A percentile compares a stretch with the other conserved stretches of the same genome.
Evolutionary conservation across 1,140 invertebrate genomes (phyloP).

Genomic region (Drosophila triauraria): DNA sequence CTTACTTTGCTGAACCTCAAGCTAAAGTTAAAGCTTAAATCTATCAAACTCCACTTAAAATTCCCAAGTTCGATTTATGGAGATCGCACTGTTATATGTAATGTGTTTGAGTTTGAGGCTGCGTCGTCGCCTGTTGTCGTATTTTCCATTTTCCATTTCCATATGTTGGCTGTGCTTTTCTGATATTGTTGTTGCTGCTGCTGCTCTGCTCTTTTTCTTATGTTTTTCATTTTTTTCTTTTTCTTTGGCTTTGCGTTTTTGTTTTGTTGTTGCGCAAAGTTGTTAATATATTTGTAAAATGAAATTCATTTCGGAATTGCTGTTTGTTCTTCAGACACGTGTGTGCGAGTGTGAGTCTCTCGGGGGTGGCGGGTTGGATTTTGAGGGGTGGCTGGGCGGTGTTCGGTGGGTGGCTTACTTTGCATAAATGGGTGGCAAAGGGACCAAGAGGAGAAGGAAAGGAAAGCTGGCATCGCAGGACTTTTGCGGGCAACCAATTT

Average conservation of each 20-base stretch:
- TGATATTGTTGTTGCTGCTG: slow-evolving; percentile 35
- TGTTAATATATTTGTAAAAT: slow-evolving; percentile 85
- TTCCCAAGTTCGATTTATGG: background rate
- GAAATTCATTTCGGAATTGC: slow-evolving; percentile 84
- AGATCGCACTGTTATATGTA: slow-evolving; percentile 16
- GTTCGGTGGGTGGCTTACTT: slow-evolving; percentile 7
- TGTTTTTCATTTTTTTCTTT: slow-evolving; percentile 13
- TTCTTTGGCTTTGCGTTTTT: slow-evolving; percentile 31
- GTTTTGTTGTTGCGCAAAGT: slow-evolving; percentile 70
- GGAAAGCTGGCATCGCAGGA: slow-evolving; percentile 11
- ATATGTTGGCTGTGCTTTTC: slow-evolving; percentile 79
- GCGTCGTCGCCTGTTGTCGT: slow-evolving; percentile 58
- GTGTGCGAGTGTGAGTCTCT: slow-evolving; percentile 15
- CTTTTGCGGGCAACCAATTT: slow-evolving; percentile 52
- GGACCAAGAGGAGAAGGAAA: background rate
- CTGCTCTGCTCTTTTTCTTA: slow-evolving; percentile 33
- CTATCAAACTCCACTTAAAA: background rate
- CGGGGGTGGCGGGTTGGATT: background rate
- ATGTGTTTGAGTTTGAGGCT: slow-evolving; percentile 49
- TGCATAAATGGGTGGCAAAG: slow-evolving; percentile 29
- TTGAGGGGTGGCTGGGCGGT: background rate
- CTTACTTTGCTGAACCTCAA: no score
- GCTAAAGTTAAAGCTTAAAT: background rate
- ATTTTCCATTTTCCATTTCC: slow-evolving; percentile 78
- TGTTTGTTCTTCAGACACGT: slow-evolving; percentile 61